Base-by-base conservation (phyloP, 2,888 invertebrate species). In the Acleris laterana region DNA sequence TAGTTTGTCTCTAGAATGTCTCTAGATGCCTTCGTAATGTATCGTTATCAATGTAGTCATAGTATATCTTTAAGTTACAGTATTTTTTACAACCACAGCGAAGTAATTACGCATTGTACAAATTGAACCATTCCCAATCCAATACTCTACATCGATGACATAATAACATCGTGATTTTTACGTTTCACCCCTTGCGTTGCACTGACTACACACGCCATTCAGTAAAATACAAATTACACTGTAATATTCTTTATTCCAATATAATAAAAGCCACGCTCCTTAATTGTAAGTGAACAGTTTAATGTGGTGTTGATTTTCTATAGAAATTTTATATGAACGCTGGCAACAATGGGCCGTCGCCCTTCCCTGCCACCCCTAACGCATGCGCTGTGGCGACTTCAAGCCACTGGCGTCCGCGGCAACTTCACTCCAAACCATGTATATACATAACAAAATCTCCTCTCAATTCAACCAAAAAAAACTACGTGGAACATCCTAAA, bases 371-470 rank as follows among this genome's bases (percentile, higher is more conserved):
- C 81, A 86, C 89, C 90, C 89, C 78, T 74, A 81, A 76, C 92
- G 91, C 92, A 90, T 91, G 92, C 92, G 91, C 77, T 62, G 68
- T 70, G 62, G 60, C 71, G 87, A 90, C 89, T 90, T 90, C 90
- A 88, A 76, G 75, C 74, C 77, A 76, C 81, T 80, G 68, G 75
- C 83, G 77, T 75, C 80, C 83, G 82, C 84, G 79, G 78, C 82
- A 93, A 93, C 92, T 91, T 92, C 91, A 85, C 83, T 78, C 83
- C 78, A 76, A 77, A 81, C 81, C 78, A 85, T 89, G 88, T 91
- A 90, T 88, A 90, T 90, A 92, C 86, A 90, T 89, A 87, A 90
- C 86, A 89, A 85, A 84, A 82, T 85, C 81, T 81, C 77, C 80
- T 75, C 80, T 80, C 79, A 81, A 85, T 84, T 85, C 82, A 82